A percentile compares a stretch with the other conserved stretches of the same genome.
These are phyloP conservation scores for Schrankia costaestrigalis DNA, from an alignment of 2,888 invertebrate genomes.

Conservation along the genomic window DNA sequence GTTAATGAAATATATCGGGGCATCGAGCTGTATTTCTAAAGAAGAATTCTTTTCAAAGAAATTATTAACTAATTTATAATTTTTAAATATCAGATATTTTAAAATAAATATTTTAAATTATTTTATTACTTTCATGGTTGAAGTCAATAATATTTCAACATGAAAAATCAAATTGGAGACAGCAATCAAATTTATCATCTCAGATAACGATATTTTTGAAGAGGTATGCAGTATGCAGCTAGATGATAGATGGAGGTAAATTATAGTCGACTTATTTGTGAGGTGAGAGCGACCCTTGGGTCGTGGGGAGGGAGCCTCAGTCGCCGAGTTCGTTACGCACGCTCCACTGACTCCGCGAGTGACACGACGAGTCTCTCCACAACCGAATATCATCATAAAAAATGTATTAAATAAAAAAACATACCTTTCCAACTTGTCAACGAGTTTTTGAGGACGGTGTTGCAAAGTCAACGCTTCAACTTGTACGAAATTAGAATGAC, in stretches of 20 bases:
- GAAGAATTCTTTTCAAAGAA: too few relatives aligned
- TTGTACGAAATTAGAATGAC: constrained; percentile 31
- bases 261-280: constrained; percentile 34
- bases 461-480: constrained; percentile 41
- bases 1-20: too few relatives aligned
- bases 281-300: constrained; percentile 33
- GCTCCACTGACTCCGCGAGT: constrained; percentile 69
- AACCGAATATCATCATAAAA: constrained; percentile 61
- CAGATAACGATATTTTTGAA: constrained; percentile 10
- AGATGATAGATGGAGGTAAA: constrained; percentile 29
- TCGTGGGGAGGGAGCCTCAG: constrained; percentile 32
- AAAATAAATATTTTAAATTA: too few relatives aligned
- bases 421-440: constrained; percentile 61
- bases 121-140: too few relatives aligned
- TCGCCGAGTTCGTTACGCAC: constrained; percentile 69
- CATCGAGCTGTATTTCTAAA: too few relatives aligned
- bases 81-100: too few relatives aligned
- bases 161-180: too few relatives aligned
- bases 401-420: constrained; percentile 64
- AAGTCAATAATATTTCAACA: too few relatives aligned
- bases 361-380: constrained; percentile 64
- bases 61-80: too few relatives aligned
- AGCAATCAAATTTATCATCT: not conserved
- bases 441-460: constrained; percentile 49
- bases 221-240: constrained; percentile 19